Base-by-base conservation (phyloP, 2,888 invertebrate genomes). In the Leucophora obtusa region DNA sequence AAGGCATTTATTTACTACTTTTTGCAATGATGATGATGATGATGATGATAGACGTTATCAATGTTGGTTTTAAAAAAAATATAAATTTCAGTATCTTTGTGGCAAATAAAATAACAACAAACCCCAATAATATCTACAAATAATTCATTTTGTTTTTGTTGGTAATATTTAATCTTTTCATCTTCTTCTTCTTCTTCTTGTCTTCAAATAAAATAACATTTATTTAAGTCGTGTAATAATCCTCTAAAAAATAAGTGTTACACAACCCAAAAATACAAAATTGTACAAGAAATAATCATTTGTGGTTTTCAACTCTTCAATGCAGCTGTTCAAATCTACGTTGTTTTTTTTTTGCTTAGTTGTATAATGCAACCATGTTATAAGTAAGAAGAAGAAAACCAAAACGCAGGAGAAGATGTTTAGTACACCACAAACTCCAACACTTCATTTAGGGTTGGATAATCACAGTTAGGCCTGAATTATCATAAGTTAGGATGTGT, bases 141-240 rank as follows among this genome's bases (percentile, higher is more conserved):
- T 58, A 70, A 76, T 63, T 70, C 11, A 70, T 56, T 72, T 21
- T 3, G n/a, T 11, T 58, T 24, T 60, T 60, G 43, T 6, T 47
- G n/a, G 2, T 60, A 28, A 7, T 28, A 18, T 68, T 73, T 66
- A 68, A 62, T 47, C 75, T 75, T 68, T 73, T 66, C 60, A 62
- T 47, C 75, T 75, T 7, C 56, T 62, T 14, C 43, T n/a, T 47
- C 6, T n/a, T 47, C 43, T 47, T 47, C n/a, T n/a, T n/a, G n/a
- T 47, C 18, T 58, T 43, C 38, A 56, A 59, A 66, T 35, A 58
- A 33, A 38, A 51, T 53, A 59, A 65, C 54, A 43, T 73, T 81
- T 65, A 73, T 73, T 73, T 56, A 60, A 77, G 70, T 70, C 73
- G 38, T 81, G 77, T 65, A 70, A 62, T 66, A 76, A 69, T 77